Base-by-base conservation (phyloP, 2,888 invertebrate genomes). In the Tipula unca region DNA sequence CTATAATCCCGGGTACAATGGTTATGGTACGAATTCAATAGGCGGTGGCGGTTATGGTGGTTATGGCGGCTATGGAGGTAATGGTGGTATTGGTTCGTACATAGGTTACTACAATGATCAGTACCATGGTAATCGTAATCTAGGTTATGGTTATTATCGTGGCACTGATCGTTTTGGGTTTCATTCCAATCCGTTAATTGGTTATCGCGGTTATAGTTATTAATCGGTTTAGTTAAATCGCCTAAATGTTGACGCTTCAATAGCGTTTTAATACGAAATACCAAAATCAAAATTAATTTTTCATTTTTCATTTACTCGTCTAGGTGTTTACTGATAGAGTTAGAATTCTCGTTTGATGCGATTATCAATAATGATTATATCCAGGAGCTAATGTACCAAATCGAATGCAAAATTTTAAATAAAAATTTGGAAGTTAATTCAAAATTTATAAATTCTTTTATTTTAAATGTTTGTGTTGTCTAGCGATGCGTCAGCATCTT, bases 41-140 rank as follows among this genome's bases (percentile, higher is more conserved):
- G 85, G 36, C 32, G 85, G 36, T 42, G 91, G n/a, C n/a, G n/a
- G 90, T 1, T 89, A 90, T 85, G 91, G 91, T 3, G 93, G 93
- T 3, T 93, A 93, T 87, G 93, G 93, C 0, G 93, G 93, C 1
- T 92, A 92, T 87, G 92, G 92, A 86, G 93, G 93, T 87, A 93
- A 93, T 89, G 93, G 93, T 42, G 93, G 93, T 29, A 89, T 93
- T 0, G 90, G 89, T 85, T 93, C 93, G 39, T 93, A 93, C 88
- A 91, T 91, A 84, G 93, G 93, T 6, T 93, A 93, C 89, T 92
- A 92, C 89, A 92, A 91, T 88, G 92, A 93, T 0, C 89, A 89
- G 87, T 93, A 93, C 88, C 90, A 90, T 88, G 92, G 93, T 5
- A 91, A 90, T 36, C 91, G 92, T 85, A 92, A 93, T 89, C 90